phyloP scores from a whole-genome alignment of 2,888 invertebrate species.

The Pimpla rufipes region DNA sequence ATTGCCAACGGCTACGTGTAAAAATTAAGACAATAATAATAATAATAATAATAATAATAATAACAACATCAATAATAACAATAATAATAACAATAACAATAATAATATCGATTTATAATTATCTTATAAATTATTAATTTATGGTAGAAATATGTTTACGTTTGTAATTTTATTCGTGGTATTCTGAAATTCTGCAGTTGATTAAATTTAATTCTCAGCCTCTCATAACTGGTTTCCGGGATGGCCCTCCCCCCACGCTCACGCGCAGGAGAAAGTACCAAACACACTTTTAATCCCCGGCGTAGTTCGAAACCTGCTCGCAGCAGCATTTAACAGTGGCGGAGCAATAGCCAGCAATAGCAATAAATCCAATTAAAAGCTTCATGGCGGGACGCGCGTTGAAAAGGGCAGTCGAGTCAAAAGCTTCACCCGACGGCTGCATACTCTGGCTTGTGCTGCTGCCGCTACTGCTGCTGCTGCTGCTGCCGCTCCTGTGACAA shows the following conservation, averaged over 20 bases:
- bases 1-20: neutral
- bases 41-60: too few species aligned
- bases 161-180: too few species aligned
- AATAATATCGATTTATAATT: too few species aligned
- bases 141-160: too few species aligned
- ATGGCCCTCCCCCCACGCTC: too few species aligned
- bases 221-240: neutral
- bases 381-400: constrained; percentile 1
- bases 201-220: neutral
- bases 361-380: constrained; percentile 29
- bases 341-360: neutral
- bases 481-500: neutral
- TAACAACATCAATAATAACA: too few species aligned
- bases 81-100: too few species aligned
- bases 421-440: neutral
- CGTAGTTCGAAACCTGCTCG: too few species aligned
- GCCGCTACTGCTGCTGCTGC: neutral
- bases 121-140: too few species aligned
- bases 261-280: neutral
- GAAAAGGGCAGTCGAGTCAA: neutral
- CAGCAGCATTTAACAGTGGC: too few species aligned
- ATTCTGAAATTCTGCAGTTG: neutral
- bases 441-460: neutral
- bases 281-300: neutral
- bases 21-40: neutral